Base-by-base conservation (phyloP, 2,888 invertebrate species). In the Celastrina argiolus region DNA sequence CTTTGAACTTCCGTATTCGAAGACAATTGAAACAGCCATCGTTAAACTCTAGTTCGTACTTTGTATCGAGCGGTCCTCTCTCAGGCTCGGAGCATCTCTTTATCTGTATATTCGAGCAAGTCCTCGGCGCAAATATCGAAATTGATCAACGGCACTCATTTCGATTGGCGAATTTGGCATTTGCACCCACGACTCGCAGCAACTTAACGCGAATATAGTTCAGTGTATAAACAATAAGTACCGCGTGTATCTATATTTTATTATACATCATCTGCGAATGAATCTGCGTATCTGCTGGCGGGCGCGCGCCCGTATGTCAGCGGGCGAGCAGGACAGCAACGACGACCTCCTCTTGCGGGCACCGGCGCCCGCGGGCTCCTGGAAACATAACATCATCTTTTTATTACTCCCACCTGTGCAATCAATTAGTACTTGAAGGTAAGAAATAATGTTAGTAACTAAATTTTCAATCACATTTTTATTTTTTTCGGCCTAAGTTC, bases 201-300 rank as follows among this genome's bases (percentile, higher is more conserved):
- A 56, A 56, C n/a, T 28, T 7, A 8, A n/a, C 18, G 28, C 58
- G 31, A 28, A 12, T 59, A 16, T 8, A 34, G n/a, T n/a, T n/a
- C n/a, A n/a, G 4, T 22, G 12, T 36, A 14, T 12, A 22, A 61
- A 36, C n/a, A 39, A 22, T 61, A 61, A 61, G 10, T 36, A 39
- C 26, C 26, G 10, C 4, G 36, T 59, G n/a, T 18, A 61, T 61
- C 39, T 61, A 61, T 61, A 61, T 61, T 61, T 61, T 61, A 61
- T 39, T 14, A 61, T 61, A 61, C 61, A 61, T 61, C 61, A 36
- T 36, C 14, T 36, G 14, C 22, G 36, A 28, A 58, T 31, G 39
- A 22, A 61, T 61, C 39, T 61, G 61, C 36, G 22, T 18, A 61
- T 18, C 16, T 34, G 59, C 16, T 8, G 8, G 34, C 34, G 16